phyloP scores from a whole-genome alignment of 1,140 invertebrate species.

The Aphis craccivora region DNA sequence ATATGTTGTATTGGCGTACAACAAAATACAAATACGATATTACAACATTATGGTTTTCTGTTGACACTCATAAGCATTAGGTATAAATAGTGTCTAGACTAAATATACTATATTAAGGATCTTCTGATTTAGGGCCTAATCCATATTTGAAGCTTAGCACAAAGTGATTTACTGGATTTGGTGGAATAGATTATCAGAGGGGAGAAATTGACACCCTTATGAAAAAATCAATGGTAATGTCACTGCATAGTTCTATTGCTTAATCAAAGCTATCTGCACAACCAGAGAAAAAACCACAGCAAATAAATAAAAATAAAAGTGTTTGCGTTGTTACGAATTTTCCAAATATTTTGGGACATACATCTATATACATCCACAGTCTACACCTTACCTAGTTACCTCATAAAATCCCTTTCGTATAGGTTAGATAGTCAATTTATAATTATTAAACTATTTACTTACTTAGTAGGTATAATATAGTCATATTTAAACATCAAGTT shows the following conservation, averaged over 20 bases:
- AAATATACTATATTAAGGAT: neutral
- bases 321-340: neutral
- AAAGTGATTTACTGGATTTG: neutral
- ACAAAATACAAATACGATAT: too few relatives aligned
- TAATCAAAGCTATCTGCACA: neutral
- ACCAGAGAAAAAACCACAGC: neutral
- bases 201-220: neutral
- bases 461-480: neutral
- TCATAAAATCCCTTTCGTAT: too few relatives aligned
- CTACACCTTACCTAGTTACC: too few relatives aligned
- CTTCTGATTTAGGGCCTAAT: neutral
- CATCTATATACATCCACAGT: too few relatives aligned
- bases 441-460: neutral
- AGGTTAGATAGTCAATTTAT: neutral
- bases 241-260: too few relatives aligned
- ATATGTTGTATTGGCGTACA: neutral
- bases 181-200: neutral
- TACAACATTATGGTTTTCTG: neutral
- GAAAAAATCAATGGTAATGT: neutral
- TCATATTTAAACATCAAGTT: neutral
- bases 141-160: neutral
- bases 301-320: neutral
- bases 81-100: neutral
- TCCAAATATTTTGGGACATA: too few relatives aligned
- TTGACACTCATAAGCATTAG: neutral